A percentile compares a stretch with the other conserved stretches of the same genome.
phyloP scores from a whole-genome alignment of 1,140 invertebrate genomes.

The Prorops nasuta region DNA sequence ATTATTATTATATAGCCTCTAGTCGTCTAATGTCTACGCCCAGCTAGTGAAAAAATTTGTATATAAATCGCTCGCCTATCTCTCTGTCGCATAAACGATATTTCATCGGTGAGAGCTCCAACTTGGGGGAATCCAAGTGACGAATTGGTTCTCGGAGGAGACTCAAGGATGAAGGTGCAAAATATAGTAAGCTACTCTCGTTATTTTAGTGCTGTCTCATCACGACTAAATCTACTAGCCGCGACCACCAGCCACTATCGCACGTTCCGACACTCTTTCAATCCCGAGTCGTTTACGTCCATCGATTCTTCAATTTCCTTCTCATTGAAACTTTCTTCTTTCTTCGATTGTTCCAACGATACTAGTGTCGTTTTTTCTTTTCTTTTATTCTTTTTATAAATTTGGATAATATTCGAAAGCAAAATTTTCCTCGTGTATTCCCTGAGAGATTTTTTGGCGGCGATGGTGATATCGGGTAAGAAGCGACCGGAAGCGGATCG shows the following conservation, averaged over 20 bases:
- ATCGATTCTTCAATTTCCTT: too few species aligned
- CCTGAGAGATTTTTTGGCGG: slow-evolving; percentile 9
- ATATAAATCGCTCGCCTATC: slow-evolving; percentile 27
- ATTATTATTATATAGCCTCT: slow-evolving; percentile 53
- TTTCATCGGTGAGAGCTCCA: slow-evolving; percentile 3
- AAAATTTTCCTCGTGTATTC: not conserved
- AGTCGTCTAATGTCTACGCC: slow-evolving; percentile 52
- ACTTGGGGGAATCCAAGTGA: not conserved
- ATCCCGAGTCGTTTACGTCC: too few species aligned
- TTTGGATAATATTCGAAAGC: too few species aligned
- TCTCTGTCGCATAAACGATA: slow-evolving; percentile 7
- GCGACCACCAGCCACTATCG: too few species aligned
- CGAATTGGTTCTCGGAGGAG: not conserved
- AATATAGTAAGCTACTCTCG: slow-evolving; percentile 51
- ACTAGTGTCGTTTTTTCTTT: not conserved
- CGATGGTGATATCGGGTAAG: not conserved
- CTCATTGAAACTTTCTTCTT: too few species aligned
- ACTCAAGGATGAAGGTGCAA: slow-evolving; percentile 48
- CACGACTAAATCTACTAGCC: too few species aligned
- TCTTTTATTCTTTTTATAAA: not conserved
- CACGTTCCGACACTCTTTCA: too few species aligned
- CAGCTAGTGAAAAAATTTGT: slow-evolving; percentile 46
- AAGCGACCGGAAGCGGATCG: slow-evolving; percentile 11
- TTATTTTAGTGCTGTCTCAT: slow-evolving; percentile 46
- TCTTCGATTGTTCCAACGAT: too few species aligned